Percentiles rank a stretch among this genome's conserved stretches.
phyloP scores from a whole-genome alignment of 37 sponge, comb jelly and placozoan species.

The Diacarnus erythraeanus region DNA sequence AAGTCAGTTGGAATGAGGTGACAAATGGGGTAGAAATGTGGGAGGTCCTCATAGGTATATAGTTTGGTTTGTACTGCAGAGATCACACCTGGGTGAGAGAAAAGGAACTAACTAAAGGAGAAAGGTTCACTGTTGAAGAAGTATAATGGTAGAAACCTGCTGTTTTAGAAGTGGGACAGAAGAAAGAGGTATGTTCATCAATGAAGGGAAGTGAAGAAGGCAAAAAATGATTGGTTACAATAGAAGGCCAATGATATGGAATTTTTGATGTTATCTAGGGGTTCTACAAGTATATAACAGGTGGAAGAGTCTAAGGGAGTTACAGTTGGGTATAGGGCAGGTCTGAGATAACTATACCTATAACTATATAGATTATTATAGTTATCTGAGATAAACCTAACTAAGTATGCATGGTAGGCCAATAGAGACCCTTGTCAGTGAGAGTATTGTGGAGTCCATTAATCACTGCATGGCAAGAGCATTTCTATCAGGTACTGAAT shows the following conservation, averaged over 20 bases:
- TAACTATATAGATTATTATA: too few species aligned
- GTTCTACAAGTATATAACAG: conserved; percentile 1
- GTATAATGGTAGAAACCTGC: conserved; percentile 15
- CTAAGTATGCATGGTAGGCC: neutral
- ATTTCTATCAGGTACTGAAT: conserved; percentile 6
- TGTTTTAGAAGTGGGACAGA: conserved; percentile 24
- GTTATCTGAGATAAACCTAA: neutral
- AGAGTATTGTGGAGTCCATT: conserved; percentile 11
- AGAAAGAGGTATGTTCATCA: conserved; percentile 37
- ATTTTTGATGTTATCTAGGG: conserved; percentile 6
- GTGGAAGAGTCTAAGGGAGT: conserved; percentile 2
- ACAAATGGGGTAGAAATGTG: conserved; percentile 28
- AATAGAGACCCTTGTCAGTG: conserved; percentile 18
- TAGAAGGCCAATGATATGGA: neutral
- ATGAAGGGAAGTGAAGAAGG: conserved; percentile 22
- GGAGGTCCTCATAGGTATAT: conserved; percentile 25
- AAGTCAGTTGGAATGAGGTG: conserved; percentile 12
- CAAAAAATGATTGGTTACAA: too few species aligned
- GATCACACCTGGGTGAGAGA: conserved; percentile 24
- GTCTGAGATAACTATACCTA: too few species aligned
- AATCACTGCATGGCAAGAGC: conserved; percentile 13
- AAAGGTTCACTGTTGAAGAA: conserved; percentile 12
- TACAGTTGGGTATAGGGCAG: neutral
- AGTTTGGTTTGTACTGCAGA: conserved; percentile 22
- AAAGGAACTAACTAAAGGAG: conserved; percentile 23